phyloP scores from a whole-genome alignment of 2,888 invertebrate genomes.

The Plebejus melissa region DNA sequence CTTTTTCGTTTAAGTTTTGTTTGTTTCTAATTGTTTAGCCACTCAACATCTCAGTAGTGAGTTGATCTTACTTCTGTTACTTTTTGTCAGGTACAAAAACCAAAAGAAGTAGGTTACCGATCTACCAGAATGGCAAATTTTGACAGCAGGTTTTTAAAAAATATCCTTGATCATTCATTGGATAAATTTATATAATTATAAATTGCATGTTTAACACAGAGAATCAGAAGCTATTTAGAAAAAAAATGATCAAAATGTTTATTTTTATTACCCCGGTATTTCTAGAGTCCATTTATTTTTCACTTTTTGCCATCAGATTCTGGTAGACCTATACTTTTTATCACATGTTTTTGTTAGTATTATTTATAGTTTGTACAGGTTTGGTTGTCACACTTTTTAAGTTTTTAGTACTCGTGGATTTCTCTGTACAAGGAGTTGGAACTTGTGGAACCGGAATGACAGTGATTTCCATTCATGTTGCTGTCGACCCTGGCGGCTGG shows the following conservation, averaged over 20 bases:
- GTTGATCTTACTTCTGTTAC: too few species aligned
- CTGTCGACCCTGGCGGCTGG: constrained; percentile 60
- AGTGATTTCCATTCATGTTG: constrained; percentile 49
- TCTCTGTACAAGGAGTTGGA: constrained; percentile 15
- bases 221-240: too few species aligned
- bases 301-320: too few species aligned
- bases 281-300: too few species aligned
- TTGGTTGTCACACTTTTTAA: not conserved
- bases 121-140: too few species aligned
- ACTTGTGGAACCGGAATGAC: constrained; percentile 35
- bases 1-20: not conserved
- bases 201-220: too few species aligned
- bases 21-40: not conserved
- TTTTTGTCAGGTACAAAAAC: not conserved
- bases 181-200: too few species aligned
- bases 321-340: not conserved
- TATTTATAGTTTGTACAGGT: not conserved
- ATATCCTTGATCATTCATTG: too few species aligned
- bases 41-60: too few species aligned
- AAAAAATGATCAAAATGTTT: too few species aligned
- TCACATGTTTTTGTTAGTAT: not conserved
- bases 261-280: too few species aligned
- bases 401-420: not conserved
- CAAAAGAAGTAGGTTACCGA: not conserved
- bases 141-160: too few species aligned